Percentiles rank a stretch among this genome's conserved stretches.
Conservation (phyloP, 2,888 invertebrate species). For the Eupithecia tripunctaria region DNA sequence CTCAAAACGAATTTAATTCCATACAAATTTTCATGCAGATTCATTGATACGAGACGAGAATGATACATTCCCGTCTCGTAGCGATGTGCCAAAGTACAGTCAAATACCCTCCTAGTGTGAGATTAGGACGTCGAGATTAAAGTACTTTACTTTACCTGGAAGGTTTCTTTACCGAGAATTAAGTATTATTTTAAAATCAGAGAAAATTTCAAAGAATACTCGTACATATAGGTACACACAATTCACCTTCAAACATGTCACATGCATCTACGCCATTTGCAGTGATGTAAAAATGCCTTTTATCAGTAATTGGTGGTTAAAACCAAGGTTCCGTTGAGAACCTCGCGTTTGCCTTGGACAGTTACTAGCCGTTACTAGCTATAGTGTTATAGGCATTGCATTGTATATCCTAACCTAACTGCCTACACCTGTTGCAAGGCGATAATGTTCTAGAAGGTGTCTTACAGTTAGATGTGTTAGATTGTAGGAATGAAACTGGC, state of each 20-base stretch:
- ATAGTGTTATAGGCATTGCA: slow-evolving; percentile 26
- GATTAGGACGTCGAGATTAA: too few relatives aligned
- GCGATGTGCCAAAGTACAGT: too few relatives aligned
- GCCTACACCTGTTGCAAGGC: slow-evolving; percentile 14
- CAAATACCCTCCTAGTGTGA: neutral
- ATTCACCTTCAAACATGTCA: slow-evolving; percentile 30
- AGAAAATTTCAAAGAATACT: too few relatives aligned
- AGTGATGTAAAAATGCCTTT: slow-evolving; percentile 31
- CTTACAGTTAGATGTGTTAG: neutral
- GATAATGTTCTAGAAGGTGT: slow-evolving; percentile 9
- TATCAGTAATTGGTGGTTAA: slow-evolving; percentile 36
- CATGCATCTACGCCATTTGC: slow-evolving; percentile 26
- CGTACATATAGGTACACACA: neutral
- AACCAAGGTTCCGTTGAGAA: slow-evolving; percentile 43
- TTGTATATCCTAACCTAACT: slow-evolving; percentile 28
- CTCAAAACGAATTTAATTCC: too few relatives aligned
- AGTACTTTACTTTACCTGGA: too few relatives aligned
- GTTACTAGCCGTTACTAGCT: slow-evolving; percentile 43
- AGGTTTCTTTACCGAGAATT: too few relatives aligned
- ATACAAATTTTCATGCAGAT: too few relatives aligned
- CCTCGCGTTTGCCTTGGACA: slow-evolving; percentile 54
- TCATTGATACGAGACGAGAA: too few relatives aligned
- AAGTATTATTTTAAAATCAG: too few relatives aligned
- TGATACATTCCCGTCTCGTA: too few relatives aligned
- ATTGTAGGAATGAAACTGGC: neutral